Evolutionary conservation across 2,797 vertebrate genomes (phyloP), one percentile per base, ranked within the genome.

Genomic region (Valencia hispanica): DNA sequence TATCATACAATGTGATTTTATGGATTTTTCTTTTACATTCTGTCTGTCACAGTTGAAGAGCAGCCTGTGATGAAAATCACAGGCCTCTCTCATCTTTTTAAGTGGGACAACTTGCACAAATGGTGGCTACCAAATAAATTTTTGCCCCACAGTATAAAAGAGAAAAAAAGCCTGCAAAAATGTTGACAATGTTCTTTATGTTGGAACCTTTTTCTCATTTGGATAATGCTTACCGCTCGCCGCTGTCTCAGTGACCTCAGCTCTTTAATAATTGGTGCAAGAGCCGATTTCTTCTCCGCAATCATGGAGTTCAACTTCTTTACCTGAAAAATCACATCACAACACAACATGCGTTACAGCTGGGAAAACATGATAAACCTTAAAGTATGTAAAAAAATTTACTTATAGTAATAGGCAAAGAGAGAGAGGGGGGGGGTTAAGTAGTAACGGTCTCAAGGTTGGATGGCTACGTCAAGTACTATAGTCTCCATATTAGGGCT

Each of bases 201-300:
- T 43, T 57, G 20, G 17, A 17, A 73, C 43, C 39, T 2, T 47
- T 70, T 36, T 30, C 47, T 78, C 20, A 51, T 78, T 45, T 1
- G 18, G 32, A 34, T 0, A 12, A 79, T 8, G 76, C 95, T 93
- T 88, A 99, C 98, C 93, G 97, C 96, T 88, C 95, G 96, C 74
- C 84, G 95, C 77, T 98, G 97, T 41, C 98, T 96, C 90, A 99
- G 81, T 10, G 96, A 96, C 63, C 97, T 94, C 72, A 99, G 94
- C 66, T 99, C 98, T 94, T 97, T 99, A 90, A 99, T 98, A 68
- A 98, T 93, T 1, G 98, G 98, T 75, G 97, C 97, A 0, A 99
- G 92, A 76, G 96, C 97, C 0, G 97, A 95, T 90, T 97, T 99
- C 94, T 98, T 99, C 85, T 98, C 96, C 75, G 92, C 94, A 68